Evolutionary conservation across 2,113 vertebrate genomes (phyloP), one percentile per base, ranked within the genome.

Genomic region (Pygoscelis antarcticus): DNA sequence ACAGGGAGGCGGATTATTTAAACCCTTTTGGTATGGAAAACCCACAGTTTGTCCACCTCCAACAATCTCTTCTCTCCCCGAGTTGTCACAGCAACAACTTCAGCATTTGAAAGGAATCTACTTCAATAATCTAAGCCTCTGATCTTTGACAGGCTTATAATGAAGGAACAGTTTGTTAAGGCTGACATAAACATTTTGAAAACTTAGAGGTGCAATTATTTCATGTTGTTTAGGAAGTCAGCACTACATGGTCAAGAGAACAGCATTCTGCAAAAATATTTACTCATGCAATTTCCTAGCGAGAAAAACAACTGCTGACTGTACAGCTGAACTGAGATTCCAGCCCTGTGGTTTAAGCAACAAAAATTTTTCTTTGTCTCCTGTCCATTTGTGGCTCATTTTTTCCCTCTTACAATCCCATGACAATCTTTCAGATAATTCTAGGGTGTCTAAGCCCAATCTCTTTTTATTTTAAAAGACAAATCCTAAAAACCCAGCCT

Each of bases 81-180:
- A 87, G 98, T 98, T 98, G 98, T 98, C 98, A 96, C 92, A 94
- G 98, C 97, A 98, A 98, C 98, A 94, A 79, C 94, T 97, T 94
- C 96, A 97, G 97, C 96, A 97, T 98, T 98, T 97, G 96, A 93
- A 97, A 98, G 96, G 98, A 98, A 97, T 98, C 98, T 97, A 55
- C 97, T 98, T 96, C 98, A 98, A 98, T 99, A 98, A 98, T 97
- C 97, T 90, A 89, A 92, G 97, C 96, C 97, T 99, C 98, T 98
- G 98, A 98, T 98, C 98, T 98, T 95, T 66, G 96, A 98, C 98
- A 95, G 98, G 97, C 96, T 97, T 91, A 97, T 97, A 97, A 98
- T 98, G 98, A 98, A 98, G 97, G 97, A 97, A 96, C 97, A 98
- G 98, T 98, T 98, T 98, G 98, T 98, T 97, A 98, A 97, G 88